phyloP scores from a whole-genome alignment of 2,888 invertebrate species.

The Hypselothyrea guttata region DNA sequence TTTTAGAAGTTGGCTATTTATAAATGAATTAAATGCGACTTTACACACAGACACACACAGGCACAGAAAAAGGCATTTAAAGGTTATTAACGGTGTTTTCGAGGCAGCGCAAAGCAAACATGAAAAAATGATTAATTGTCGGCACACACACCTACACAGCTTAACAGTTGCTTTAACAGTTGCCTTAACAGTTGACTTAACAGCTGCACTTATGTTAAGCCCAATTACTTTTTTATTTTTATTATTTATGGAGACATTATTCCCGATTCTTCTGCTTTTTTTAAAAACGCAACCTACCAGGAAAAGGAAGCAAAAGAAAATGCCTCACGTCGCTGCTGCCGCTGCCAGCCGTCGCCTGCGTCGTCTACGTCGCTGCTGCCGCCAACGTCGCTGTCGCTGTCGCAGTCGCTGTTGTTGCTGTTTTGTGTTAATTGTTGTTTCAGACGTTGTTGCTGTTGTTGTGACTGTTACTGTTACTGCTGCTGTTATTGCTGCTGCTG shows the following conservation, averaged over 20 bases:
- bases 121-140: constrained; percentile 58
- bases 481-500: constrained; percentile 30
- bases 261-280: constrained; percentile 34
- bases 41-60: constrained; percentile 8
- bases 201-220: too few relatives aligned
- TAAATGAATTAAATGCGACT: constrained; percentile 35
- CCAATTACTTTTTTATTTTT: too few relatives aligned
- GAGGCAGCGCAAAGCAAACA: constrained; percentile 34
- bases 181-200: too few relatives aligned
- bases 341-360: constrained; percentile 21
- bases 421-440: too few relatives aligned
- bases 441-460: constrained; percentile 29
- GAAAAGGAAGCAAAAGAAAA: constrained; percentile 35
- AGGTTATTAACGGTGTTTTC: constrained; percentile 58
- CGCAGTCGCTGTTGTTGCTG: constrained; percentile 40
- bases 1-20: constrained; percentile 29
- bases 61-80: constrained; percentile 40
- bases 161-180: constrained; percentile 30
- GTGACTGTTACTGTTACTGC: constrained; percentile 38
- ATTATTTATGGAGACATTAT: too few relatives aligned
- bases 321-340: constrained; percentile 25
- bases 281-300: constrained; percentile 56
- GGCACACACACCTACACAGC: constrained; percentile 6
- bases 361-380: constrained; percentile 26
- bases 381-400: constrained; percentile 20